Conservation (phyloP, 2,888 invertebrate species). For the Hanleya hanleyi region DNA sequence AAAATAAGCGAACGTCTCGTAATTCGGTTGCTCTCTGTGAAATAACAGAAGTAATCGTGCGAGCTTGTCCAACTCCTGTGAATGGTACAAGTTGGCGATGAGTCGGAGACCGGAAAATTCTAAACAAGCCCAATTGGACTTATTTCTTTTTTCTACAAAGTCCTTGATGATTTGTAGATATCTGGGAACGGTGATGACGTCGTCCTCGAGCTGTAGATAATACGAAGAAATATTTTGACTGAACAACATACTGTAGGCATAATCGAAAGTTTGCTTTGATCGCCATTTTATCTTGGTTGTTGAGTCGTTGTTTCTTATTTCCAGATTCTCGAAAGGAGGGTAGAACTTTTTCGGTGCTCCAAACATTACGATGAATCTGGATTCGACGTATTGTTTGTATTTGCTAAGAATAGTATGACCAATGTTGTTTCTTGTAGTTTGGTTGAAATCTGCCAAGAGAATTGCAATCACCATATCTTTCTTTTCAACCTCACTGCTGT, state of each 20-base stretch:
- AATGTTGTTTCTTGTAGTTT: slow-evolving; percentile 45
- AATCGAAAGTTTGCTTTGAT: slow-evolving; percentile 73
- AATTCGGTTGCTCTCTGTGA: slow-evolving; percentile 49
- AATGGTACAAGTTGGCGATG: slow-evolving; percentile 54
- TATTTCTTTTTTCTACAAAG: too few species aligned
- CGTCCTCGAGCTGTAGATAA: slow-evolving; percentile 73
- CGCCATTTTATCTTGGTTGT: slow-evolving; percentile 69
- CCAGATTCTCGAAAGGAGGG: slow-evolving; percentile 50
- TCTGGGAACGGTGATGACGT: slow-evolving; percentile 66
- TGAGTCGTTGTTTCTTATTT: slow-evolving; percentile 66
- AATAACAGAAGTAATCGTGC: slow-evolving; percentile 63
- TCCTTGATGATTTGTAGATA: slow-evolving; percentile 65
- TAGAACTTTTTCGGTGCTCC: slow-evolving; percentile 53
- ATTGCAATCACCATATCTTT: slow-evolving; percentile 66
- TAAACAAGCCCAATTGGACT: slow-evolving; percentile 43
- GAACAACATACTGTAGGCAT: slow-evolving; percentile 69
- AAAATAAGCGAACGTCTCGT: slow-evolving; percentile 43
- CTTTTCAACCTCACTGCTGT: slow-evolving; percentile 61
- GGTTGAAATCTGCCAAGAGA: slow-evolving; percentile 70
- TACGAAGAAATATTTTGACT: slow-evolving; percentile 61
- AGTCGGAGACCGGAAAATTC: slow-evolving; percentile 53
- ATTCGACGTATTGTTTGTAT: slow-evolving; percentile 53
- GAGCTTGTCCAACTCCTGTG: slow-evolving; percentile 40
- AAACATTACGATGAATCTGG: slow-evolving; percentile 71
- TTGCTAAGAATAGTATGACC: slow-evolving; percentile 33